Base-by-base conservation (phyloP, 2,113 vertebrate species). In the Nematolebias whitei region DNA sequence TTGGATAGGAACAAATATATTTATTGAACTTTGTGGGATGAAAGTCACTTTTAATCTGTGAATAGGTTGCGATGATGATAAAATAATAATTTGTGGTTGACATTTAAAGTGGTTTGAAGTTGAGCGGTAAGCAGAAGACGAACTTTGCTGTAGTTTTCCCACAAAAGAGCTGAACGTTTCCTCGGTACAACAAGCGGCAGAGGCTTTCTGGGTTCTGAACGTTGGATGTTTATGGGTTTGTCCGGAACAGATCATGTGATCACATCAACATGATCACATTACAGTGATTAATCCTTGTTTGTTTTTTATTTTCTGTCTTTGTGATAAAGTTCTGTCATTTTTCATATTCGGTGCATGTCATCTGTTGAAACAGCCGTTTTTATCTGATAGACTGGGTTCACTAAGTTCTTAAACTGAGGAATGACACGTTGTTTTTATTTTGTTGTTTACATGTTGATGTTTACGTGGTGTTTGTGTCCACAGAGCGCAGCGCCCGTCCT, bases 401-500 rank as follows among this genome's bases (percentile, higher is more conserved):
- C n/a, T n/a, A n/a, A n/a, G n/a, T n/a, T n/a, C n/a, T n/a, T n/a
- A n/a, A n/a, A n/a, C n/a, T n/a, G n/a, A n/a, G n/a, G n/a, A n/a
- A n/a, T n/a, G n/a, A n/a, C n/a, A n/a, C n/a, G n/a, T n/a, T n/a
- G n/a, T n/a, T n/a, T n/a, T n/a, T n/a, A n/a, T n/a, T n/a, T n/a
- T n/a, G n/a, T n/a, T n/a, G n/a, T n/a, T n/a, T n/a, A n/a, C 26
- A 29, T 7, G 26, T 29, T 29, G 26, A 29, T 29, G 26, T 29
- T 29, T 29, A 24, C 39, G 19, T 68, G 18, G 0, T 51, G 2
- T 48, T 59, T 59, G 53, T 71, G 32, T 47, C 7, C 56, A 23
- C 68, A 81, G 69, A 22, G 18, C 63, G 58, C 70, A 50, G 72
- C 13, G 59, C 23, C 82, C 23, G 12, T 73, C 74, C 78, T 78